Evolutionary conservation across 2,113 vertebrate species (phyloP).

Genomic region (Phylloscopus trochilus): DNA sequence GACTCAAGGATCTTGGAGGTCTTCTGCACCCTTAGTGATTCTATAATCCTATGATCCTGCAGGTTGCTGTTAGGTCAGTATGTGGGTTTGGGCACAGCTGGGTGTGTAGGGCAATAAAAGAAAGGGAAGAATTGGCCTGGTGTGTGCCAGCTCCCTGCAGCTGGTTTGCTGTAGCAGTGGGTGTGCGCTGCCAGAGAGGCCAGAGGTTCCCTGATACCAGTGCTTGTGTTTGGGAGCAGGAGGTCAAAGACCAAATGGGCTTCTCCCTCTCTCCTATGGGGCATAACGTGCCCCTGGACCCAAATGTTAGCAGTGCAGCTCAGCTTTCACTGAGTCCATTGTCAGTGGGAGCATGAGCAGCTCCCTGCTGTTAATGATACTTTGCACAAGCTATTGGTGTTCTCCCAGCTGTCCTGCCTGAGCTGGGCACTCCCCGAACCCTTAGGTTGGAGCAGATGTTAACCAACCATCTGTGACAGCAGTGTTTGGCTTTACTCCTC

Average conservation of each 20-base stretch:
- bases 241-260: not conserved
- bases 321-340: not conserved
- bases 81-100: not conserved
- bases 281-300: rapidly evolving
- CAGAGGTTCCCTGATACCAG: not conserved
- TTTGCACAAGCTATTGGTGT: not conserved
- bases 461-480: not conserved
- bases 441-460: not conserved
- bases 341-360: not conserved
- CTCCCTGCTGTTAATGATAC: not conserved
- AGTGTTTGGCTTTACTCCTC: not conserved
- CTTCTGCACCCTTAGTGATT: not conserved
- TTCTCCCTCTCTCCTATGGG: rapidly evolving
- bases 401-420: not conserved
- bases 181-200: not conserved
- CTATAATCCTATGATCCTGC: not conserved
- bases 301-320: not conserved
- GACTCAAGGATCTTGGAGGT: not conserved
- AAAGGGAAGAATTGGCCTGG: not conserved
- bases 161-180: not conserved
- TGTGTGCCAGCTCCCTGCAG: not conserved
- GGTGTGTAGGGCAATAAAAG: not conserved
- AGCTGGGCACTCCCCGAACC: not conserved
- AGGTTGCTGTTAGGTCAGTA: not conserved
- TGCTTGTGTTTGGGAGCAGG: not conserved